Percentiles rank a stretch among this genome's conserved stretches.
These are phyloP conservation scores for Alcedo atthis DNA, from an alignment of 2,797 vertebrate genomes.

Conservation along the genomic window DNA sequence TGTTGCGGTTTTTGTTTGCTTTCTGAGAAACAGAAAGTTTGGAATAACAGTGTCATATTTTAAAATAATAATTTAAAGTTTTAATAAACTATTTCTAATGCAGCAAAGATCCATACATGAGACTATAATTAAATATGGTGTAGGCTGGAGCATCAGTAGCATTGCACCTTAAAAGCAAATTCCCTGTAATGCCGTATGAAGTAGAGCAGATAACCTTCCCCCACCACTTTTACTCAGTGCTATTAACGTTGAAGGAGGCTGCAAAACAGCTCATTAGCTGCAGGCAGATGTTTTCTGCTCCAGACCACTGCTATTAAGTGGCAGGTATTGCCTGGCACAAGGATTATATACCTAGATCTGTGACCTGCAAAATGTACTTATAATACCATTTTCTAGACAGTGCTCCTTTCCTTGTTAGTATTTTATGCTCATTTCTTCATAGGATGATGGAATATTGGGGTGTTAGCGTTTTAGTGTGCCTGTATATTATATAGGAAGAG, in stretches of 20 bases:
- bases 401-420: neutral
- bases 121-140: neutral
- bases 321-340: slow-evolving; percentile 30
- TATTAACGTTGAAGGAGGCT: neutral
- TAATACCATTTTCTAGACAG: neutral
- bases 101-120: neutral
- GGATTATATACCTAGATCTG: slow-evolving; percentile 40
- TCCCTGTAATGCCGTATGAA: neutral
- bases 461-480: neutral
- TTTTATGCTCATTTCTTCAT: slow-evolving; percentile 3
- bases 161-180: neutral
- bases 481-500: neutral
- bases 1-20: neutral
- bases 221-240: neutral
- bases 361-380: slow-evolving; percentile 33
- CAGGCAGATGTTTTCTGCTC: slow-evolving; percentile 59
- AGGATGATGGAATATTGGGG: neutral
- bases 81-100: neutral
- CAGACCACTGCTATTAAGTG: slow-evolving; percentile 38
- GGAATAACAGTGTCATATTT: neutral
- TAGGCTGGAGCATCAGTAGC: neutral
- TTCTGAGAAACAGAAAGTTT: neutral
- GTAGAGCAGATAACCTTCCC: slow-evolving; percentile 26
- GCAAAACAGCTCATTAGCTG: slow-evolving; percentile 56
- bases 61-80: neutral